These are phyloP conservation scores for Polydrusus pterygomalis DNA, from an alignment of 2,888 invertebrate species.

Conservation along the genomic window DNA sequence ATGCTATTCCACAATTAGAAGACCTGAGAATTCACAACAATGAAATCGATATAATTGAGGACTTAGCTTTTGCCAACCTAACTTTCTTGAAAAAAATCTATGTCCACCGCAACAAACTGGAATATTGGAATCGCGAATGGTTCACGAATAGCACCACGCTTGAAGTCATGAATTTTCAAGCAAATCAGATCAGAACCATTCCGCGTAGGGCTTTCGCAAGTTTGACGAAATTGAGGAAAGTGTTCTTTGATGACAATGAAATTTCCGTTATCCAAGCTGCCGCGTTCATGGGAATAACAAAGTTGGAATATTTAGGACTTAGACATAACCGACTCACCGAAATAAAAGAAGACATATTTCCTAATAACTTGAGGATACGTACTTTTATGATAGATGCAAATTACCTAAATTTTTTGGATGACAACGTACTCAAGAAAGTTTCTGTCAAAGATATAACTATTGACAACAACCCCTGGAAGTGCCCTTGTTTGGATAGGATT, in stretches of 20 bases:
- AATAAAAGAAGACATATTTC: conserved; percentile 58
- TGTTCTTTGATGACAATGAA: conserved; percentile 61
- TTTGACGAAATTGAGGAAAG: conserved; percentile 55
- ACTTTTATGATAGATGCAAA: conserved; percentile 59
- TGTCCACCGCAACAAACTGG: conserved; percentile 56
- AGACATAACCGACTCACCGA: conserved; percentile 59
- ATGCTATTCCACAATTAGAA: conserved; percentile 53
- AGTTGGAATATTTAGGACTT: conserved; percentile 60
- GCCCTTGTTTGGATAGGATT: conserved; percentile 60
- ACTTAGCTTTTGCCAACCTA: conserved; percentile 58
- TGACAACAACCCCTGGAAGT: conserved; percentile 63
- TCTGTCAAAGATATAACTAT: conserved; percentile 55
- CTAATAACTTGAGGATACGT: conserved; percentile 55
- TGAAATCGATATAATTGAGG: conserved; percentile 56
- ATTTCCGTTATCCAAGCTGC: conserved; percentile 57
- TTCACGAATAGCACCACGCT: conserved; percentile 58
- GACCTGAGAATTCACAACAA: conserved; percentile 58
- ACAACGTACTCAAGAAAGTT: conserved; percentile 57
- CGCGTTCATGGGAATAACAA: conserved; percentile 59
- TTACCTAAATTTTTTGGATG: conserved; percentile 61
- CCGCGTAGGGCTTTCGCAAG: conserved; percentile 57
- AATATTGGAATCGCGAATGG: conserved; percentile 60
- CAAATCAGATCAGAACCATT: conserved; percentile 58
- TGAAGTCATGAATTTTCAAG: conserved; percentile 59
- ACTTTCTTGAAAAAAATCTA: conserved; percentile 53